Conservation (phyloP, 1,140 invertebrate species). For the Rhysida immarginata region DNA sequence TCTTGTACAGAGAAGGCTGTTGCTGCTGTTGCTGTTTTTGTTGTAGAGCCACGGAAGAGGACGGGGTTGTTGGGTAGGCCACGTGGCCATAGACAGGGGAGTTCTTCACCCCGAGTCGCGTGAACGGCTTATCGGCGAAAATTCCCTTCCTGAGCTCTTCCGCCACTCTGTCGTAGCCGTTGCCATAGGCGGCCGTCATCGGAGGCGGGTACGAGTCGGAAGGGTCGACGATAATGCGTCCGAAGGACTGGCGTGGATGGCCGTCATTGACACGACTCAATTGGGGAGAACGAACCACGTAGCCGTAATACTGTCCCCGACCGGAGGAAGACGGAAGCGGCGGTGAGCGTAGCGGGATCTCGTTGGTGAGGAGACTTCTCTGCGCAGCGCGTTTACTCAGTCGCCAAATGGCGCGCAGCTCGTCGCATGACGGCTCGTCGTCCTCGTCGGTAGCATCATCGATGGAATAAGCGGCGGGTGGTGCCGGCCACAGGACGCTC, state of each 20-base stretch:
- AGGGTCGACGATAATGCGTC: neutral
- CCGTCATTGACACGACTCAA: neutral
- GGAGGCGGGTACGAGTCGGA: neutral
- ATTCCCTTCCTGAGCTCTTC: neutral
- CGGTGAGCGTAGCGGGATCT: neutral
- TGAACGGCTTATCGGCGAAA: neutral
- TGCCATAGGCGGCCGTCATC: neutral
- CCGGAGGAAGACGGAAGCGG: no score
- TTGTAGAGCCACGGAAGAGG: neutral
- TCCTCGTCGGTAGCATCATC: neutral
- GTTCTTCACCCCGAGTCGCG: neutral
- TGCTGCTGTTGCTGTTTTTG: neutral
- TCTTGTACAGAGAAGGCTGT: neutral
- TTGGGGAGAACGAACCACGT: neutral
- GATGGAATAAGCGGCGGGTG: no score
- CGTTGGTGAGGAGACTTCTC: neutral
- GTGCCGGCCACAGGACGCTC: neutral
- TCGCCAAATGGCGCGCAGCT: constrained; percentile 5
- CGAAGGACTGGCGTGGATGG: neutral
- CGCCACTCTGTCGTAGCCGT: neutral
- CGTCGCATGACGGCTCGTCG: constrained; percentile 6
- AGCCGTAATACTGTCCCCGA: no score
- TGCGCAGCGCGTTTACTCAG: constrained; percentile 3
- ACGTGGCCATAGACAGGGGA: neutral
- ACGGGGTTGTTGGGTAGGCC: neutral